Conservation (phyloP, 23 tunicate species). For the Pegea sp. region DNA sequence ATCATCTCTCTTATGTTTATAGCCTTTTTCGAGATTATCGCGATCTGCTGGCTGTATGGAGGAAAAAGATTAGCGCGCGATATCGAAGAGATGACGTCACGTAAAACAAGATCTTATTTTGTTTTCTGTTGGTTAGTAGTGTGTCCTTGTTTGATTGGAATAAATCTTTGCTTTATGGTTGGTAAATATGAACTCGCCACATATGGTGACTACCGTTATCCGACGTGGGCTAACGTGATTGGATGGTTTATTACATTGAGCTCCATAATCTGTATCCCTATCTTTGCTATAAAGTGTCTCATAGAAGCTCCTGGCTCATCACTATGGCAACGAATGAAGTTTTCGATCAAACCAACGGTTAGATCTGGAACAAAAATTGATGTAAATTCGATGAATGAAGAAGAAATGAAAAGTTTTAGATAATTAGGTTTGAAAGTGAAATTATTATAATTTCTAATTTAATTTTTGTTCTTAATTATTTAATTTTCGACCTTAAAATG, state of each 20-base stretch:
- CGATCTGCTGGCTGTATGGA: constrained; percentile 57
- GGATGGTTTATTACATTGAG: constrained; percentile 19
- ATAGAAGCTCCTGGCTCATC: too few species aligned
- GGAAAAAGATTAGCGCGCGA: constrained; percentile 20
- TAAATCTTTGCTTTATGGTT: constrained; percentile 1
- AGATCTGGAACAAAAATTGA: too few species aligned
- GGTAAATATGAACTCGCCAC: background rate
- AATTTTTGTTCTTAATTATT: too few species aligned
- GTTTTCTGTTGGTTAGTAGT: constrained; percentile 34
- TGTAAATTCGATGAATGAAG: too few species aligned
- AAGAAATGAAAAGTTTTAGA: too few species aligned
- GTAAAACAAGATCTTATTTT: constrained; percentile 13
- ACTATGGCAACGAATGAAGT: too few species aligned
- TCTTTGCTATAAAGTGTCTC: background rate
- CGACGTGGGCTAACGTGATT: constrained; percentile 17
- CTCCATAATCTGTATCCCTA: constrained; percentile 16
- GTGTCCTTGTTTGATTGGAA: constrained; percentile 40
- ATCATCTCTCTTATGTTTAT: constrained; percentile 49
- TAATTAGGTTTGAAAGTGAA: too few species aligned
- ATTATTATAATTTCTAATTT: too few species aligned
- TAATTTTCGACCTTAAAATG: too few species aligned
- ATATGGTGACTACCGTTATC: constrained; percentile 11
- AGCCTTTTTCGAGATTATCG: constrained; percentile 61
- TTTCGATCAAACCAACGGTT: too few species aligned
- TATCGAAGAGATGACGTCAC: constrained; percentile 22